Percentiles rank a stretch among this genome's conserved stretches.
These are phyloP conservation scores for Callyntrura sp. DNA, from an alignment of 2,888 invertebrate genomes.

Conservation along the genomic window DNA sequence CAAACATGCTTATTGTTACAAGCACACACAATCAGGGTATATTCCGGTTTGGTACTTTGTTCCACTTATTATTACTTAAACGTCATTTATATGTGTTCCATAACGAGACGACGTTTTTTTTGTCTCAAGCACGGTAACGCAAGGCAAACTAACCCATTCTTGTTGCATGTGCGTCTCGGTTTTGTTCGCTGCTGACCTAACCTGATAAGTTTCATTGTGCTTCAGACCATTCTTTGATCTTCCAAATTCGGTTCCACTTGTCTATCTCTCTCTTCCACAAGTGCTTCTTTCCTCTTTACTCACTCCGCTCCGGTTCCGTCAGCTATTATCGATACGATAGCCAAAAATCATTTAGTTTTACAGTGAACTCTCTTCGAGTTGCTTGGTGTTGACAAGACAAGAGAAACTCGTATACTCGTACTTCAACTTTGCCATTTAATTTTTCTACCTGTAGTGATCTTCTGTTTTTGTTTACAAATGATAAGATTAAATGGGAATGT, in stretches of 20 bases:
- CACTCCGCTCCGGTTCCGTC: neutral
- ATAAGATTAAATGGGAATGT: no score
- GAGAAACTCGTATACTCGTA: no score
- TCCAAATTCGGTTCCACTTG: constrained; percentile 37
- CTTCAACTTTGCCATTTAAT: no score
- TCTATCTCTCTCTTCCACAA: constrained; percentile 40
- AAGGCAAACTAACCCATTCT: neutral
- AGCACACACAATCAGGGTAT: neutral
- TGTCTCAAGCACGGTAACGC: constrained; percentile 28
- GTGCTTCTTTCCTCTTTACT: constrained; percentile 39
- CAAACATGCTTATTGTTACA: neutral
- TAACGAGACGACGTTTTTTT: neutral
- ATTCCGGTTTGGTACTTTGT: neutral
- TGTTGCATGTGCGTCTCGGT: neutral
- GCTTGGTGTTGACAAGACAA: no score
- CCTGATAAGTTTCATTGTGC: constrained; percentile 31
- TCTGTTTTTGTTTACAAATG: no score
- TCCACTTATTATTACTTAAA: neutral
- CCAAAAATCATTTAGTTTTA: neutral
- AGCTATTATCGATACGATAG: neutral
- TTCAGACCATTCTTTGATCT: constrained; percentile 62
- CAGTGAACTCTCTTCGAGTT: neutral
- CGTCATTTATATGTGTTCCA: neutral
- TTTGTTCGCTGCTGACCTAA: constrained; percentile 20
- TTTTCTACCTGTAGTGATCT: no score